Conservation (phyloP, 2,888 invertebrate genomes). For the Furcula furcula region DNA sequence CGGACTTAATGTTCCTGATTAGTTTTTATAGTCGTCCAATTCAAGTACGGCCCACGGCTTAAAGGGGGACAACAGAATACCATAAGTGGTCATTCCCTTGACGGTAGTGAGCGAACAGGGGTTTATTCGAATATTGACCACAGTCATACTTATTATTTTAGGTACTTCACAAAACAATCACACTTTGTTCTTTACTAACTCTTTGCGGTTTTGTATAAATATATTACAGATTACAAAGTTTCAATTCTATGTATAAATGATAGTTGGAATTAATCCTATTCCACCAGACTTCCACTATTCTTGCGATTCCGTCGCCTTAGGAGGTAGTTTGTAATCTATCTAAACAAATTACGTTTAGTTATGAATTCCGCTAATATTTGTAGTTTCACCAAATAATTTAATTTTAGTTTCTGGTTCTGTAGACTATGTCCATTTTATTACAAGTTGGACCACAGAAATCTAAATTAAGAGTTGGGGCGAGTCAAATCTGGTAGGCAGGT, state of each 20-base stretch:
- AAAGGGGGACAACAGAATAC: conserved; percentile 34
- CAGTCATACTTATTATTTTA: no score
- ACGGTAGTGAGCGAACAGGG: conserved; percentile 25
- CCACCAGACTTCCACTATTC: conserved; percentile 9
- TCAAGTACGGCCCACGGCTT: conserved; percentile 38
- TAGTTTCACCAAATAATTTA: conserved; percentile 29
- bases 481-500: conserved; percentile 32
- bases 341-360: conserved; percentile 28
- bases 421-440: conserved; percentile 44
- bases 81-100: conserved; percentile 23
- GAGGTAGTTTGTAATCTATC: conserved; percentile 12
- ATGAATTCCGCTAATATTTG: conserved; percentile 28
- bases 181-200: not conserved
- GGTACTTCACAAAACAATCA: not conserved
- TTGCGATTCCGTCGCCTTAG: conserved; percentile 12
- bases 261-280: no score
- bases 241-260: not conserved
- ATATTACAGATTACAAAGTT: not conserved
- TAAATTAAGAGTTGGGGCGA: conserved; percentile 34
- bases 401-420: conserved; percentile 14
- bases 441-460: no score
- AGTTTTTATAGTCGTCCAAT: conserved; percentile 57
- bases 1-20: conserved; percentile 58
- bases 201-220: not conserved
- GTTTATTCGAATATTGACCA: not conserved